Base-by-base conservation (phyloP, 2,113 vertebrate genomes). In the Uropsilus gracilis region DNA sequence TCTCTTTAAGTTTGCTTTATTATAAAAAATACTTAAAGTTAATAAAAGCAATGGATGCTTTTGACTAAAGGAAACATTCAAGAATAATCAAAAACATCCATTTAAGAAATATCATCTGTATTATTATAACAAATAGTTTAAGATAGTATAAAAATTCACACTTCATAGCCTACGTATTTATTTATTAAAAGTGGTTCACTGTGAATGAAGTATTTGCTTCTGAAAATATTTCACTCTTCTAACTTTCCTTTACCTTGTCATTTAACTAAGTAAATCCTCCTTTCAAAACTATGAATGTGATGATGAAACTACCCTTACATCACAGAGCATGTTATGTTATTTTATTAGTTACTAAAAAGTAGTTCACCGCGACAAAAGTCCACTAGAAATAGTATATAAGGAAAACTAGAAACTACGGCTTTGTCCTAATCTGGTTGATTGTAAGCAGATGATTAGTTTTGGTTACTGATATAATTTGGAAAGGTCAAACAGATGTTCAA, bases 51-150 rank as follows among this genome's bases (percentile, higher is more conserved):
- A 61, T 30, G 18, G 53, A 76, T 37, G 34, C 32, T 72, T 75
- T 37, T 84, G 39, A 55, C 13, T 48, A 64, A 92, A 13, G 86
- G 44, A 90, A 81, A 81, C 48, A 68, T 55, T 78, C 39, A 89
- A 55, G 34, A 91, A 71, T 10, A 48, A 34, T 61, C 83, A 76
- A 76, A 89, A 73, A 57, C 55, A 11, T 14, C 53, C 28, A 50
- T 34, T 85, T 89, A 34, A 86, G 63, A 83, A 93, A 82, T 32
- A 66, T 20, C 22, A 12, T 71, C 26, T 66, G 1, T 37, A 59
- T 76, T 71, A 91, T 59, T 90, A 76, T 93, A 68, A 90, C 75
- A 93, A 89, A 93, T 76, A 48, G 46, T 53, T 53, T 8, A 30
- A 61, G 28, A 61, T 26, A 59, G n/a, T 11, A 86, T 34, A 57